phyloP scores from a whole-genome alignment of 2,888 invertebrate genomes.

The Monochamus alternatus region DNA sequence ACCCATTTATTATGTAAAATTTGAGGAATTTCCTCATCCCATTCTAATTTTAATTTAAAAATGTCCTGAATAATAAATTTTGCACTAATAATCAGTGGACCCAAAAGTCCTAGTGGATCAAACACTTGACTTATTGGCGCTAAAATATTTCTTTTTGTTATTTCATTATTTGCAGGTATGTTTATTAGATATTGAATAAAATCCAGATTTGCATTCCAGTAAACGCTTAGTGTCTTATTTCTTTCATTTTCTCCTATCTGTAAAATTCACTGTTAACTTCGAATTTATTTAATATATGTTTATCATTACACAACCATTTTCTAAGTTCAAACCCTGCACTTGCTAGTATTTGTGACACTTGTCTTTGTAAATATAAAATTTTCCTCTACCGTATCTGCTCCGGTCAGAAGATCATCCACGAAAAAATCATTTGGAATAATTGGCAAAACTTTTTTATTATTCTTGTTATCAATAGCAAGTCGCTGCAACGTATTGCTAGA shows the following conservation, averaged over 20 bases:
- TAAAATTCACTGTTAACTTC: not conserved
- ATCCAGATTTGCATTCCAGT: conserved; percentile 1
- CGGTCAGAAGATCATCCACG: too few relatives aligned
- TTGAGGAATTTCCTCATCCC: not conserved
- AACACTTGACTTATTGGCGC: not conserved
- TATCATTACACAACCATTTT: not conserved
- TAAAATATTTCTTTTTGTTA: conserved; percentile 1
- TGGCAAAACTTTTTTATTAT: too few relatives aligned
- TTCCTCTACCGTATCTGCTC: too few relatives aligned
- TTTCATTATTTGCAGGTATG: not conserved
- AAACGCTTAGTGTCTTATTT: not conserved
- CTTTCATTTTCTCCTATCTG: not conserved
- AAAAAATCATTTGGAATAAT: not conserved
- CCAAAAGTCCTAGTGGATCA: not conserved
- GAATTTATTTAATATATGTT: not conserved
- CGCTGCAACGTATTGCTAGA: conserved; percentile 22
- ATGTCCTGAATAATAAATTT: not conserved
- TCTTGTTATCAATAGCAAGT: too few relatives aligned
- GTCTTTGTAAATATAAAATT: too few relatives aligned
- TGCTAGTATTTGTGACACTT: too few relatives aligned
- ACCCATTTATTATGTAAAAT: not conserved
- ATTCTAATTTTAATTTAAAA: not conserved
- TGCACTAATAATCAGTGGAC: not conserved
- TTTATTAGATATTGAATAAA: not conserved
- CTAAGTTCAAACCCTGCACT: too few relatives aligned